Evolutionary conservation across 2,797 vertebrate genomes (phyloP), one percentile per base, ranked within the genome.

Genomic region (Channallabes apus): DNA sequence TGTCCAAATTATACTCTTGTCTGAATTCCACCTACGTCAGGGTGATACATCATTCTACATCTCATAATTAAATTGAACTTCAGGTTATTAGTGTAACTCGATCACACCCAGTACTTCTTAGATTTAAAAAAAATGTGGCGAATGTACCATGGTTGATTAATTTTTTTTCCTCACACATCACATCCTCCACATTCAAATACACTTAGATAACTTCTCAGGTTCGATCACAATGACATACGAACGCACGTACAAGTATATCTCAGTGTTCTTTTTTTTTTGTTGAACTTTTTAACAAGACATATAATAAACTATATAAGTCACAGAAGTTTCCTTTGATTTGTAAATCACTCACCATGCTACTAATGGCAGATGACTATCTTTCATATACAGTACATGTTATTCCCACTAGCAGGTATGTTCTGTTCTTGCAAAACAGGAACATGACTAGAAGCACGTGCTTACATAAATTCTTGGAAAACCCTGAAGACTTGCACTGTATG

Each of bases 61-160:
- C 75, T n/a, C 61, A 84, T 80, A 76, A 79, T 41, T 7, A 29
- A 85, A 67, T 80, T 78, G 67, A 68, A 76, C 46, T 75, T 54
- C 46, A 87, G 79, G 64, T 78, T 83, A 67, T 11, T 38, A 46
- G 54, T 76, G 84, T 86, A 80, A 83, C 68, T 71, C 67, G 12
- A 79, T 72, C 86, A 80, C 86, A 84, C 72, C 79, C 84, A 79
- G 81, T 85, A 83, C 82, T 76, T 73, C 32, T 79, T 56, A 77
- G 29, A 86, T n/a, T n/a, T 83, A 84, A 83, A 73, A 17, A 38
- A 38, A 38, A 38, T 5, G 35, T 38, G 46, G 15, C 73, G 56
- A 87, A 82, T 64, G 61, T 79, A 65, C 20, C 56, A 71, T 46
- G 76, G 41, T 83, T 87, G 85, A 88, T 79, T 88, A 77, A 87